A percentile compares a stretch with the other conserved stretches of the same genome.
phyloP scores from a whole-genome alignment of 2,113 vertebrate species.

The Emydocephalus ijimae region DNA sequence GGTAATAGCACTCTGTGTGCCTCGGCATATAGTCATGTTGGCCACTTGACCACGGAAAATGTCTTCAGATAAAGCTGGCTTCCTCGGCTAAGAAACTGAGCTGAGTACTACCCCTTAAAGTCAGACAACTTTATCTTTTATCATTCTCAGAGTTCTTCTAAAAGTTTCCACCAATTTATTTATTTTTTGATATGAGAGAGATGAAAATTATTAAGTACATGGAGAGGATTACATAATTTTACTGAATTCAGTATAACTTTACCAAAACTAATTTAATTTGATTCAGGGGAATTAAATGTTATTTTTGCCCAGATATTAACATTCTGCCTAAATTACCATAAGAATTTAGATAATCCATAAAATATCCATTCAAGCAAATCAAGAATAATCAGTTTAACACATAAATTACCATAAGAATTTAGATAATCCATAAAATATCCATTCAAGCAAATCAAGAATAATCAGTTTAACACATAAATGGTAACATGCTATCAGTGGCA shows the following conservation, averaged over 20 bases:
- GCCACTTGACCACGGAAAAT: not conserved
- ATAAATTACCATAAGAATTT: too few relatives aligned
- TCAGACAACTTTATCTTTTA: not conserved
- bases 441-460: not conserved
- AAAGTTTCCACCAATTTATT: not conserved
- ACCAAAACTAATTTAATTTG: not conserved
- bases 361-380: not conserved
- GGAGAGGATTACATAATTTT: not conserved
- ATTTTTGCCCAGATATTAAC: not conserved
- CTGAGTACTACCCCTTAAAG: not conserved
- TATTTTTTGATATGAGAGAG: not conserved
- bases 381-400: not conserved
- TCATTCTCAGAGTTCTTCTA: not conserved
- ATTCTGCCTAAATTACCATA: not conserved
- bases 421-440: not conserved
- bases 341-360: not conserved
- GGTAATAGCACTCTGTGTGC: not conserved
- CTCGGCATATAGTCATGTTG: not conserved
- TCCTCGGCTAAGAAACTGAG: not conserved
- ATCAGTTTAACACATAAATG: not conserved
- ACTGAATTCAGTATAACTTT: not conserved
- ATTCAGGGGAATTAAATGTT: not conserved
- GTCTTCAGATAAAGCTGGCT: not conserved
- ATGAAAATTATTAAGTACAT: not conserved
- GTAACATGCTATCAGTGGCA: not conserved